phyloP scores from a whole-genome alignment of 2,888 invertebrate genomes.

The Tribolium freemani region DNA sequence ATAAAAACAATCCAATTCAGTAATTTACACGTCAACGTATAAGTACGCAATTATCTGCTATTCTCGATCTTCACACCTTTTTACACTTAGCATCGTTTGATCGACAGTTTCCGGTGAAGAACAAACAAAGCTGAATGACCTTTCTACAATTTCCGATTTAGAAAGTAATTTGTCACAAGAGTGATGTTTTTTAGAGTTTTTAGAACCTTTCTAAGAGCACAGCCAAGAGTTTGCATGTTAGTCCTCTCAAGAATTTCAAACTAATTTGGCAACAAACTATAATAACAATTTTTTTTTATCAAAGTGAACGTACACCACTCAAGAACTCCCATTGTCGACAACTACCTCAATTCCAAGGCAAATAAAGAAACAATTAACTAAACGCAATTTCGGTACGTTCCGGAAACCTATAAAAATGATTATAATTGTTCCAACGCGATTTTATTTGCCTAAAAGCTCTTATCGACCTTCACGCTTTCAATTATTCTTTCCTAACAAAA shows the following conservation, averaged over 20 bases:
- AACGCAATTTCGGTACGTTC: conserved; percentile 3
- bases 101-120: too few species aligned
- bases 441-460: conserved; percentile 12
- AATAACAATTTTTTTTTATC: neutral
- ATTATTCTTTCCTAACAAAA: neutral
- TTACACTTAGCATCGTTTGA: too few species aligned
- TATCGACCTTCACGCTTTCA: conserved; percentile 16
- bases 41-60: too few species aligned
- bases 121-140: too few species aligned
- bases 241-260: neutral
- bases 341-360: conserved; percentile 14
- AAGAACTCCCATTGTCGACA: neutral
- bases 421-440: neutral
- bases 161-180: neutral
- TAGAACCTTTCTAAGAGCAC: too few species aligned
- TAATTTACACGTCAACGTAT: too few species aligned
- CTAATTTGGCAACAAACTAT: neutral
- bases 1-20: too few species aligned
- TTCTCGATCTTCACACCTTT: too few species aligned
- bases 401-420: conserved; percentile 24
- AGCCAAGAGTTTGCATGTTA: neutral
- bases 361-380: conserved; percentile 24
- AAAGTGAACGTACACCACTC: conserved; percentile 15
- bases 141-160: too few species aligned
- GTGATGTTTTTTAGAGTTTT: neutral